phyloP scores from a whole-genome alignment of 2,113 vertebrate genomes.

The Aegithalos caudatus region DNA sequence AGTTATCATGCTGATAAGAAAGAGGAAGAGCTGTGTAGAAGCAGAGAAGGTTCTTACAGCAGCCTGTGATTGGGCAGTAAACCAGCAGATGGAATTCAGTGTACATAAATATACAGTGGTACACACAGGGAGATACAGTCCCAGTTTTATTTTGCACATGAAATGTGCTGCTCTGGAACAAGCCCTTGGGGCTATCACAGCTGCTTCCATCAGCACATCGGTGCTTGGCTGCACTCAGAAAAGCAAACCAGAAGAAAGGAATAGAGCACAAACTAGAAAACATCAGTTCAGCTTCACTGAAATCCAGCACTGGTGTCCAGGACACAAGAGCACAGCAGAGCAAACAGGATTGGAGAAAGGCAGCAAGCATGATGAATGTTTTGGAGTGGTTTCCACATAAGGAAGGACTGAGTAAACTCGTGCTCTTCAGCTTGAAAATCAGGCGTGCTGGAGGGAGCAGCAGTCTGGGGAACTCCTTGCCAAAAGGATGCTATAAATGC shows the following conservation, averaged over 20 bases:
- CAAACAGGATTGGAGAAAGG: not conserved
- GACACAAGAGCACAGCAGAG: not conserved
- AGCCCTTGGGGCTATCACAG: not conserved
- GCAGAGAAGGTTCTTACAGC: not conserved
- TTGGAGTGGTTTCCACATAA: not conserved
- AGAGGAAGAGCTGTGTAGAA: not conserved
- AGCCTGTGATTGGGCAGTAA: not conserved
- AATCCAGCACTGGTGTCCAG: not conserved
- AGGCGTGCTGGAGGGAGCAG: not conserved
- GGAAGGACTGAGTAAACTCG: not conserved
- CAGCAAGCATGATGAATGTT: not conserved
- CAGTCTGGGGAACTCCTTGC: not conserved
- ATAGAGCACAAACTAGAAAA: not conserved
- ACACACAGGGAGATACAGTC: not conserved
- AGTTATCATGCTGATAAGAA: not conserved
- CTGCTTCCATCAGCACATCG: not conserved
- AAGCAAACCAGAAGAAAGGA: not conserved
- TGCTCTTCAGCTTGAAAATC: not conserved
- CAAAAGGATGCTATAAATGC: not conserved
- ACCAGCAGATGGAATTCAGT: not conserved
- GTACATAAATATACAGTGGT: not conserved
- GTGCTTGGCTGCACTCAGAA: not conserved
- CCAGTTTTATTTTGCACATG: not conserved
- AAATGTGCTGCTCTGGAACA: not conserved
- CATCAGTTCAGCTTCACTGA: not conserved